These are phyloP conservation scores for Mnemiopsis leidyi DNA, from an alignment of 37 sponge, comb jelly and placozoan genomes.

Conservation along the genomic window DNA sequence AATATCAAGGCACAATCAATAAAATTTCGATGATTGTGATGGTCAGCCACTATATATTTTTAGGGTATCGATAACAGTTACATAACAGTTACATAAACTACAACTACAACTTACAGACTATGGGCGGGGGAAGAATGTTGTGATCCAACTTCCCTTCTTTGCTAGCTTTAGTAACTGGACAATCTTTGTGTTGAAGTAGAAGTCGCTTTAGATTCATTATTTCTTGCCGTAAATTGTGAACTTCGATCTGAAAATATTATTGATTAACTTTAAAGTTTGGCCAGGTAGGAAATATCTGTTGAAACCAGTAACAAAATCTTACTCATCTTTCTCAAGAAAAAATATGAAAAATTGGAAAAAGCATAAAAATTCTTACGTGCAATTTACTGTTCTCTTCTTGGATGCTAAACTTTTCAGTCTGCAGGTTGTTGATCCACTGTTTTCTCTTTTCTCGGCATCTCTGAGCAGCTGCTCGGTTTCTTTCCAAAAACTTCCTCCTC, in stretches of 20 bases:
- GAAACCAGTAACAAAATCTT: too few species aligned
- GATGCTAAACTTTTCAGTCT: conserved; percentile 16
- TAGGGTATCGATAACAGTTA: too few species aligned
- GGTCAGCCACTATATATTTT: too few species aligned
- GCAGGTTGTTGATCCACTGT: conserved; percentile 65
- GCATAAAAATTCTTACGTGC: conserved; percentile 9
- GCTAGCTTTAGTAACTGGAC: conserved; percentile 37
- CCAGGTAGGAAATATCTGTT: too few species aligned
- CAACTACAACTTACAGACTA: conserved; percentile 65
- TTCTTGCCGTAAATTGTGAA: conserved; percentile 53
- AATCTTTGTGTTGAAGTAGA: conserved; percentile 49
- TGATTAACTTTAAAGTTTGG: neutral
- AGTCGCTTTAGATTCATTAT: conserved; percentile 32
- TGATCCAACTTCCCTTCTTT: conserved; percentile 50
- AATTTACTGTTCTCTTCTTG: conserved; percentile 56
- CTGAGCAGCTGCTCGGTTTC: conserved; percentile 53
- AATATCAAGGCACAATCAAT: too few species aligned
- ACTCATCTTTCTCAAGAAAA: too few species aligned
- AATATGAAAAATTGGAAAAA: too few species aligned
- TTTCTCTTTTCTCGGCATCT: conserved; percentile 50
- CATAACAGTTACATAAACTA: too few species aligned
- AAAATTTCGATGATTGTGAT: too few species aligned
- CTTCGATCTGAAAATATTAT: conserved; percentile 37
- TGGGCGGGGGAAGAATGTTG: conserved; percentile 6
- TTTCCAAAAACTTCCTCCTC: conserved; percentile 55